Conservation (phyloP, 2,113 vertebrate species). For the Blennius ocellaris region DNA sequence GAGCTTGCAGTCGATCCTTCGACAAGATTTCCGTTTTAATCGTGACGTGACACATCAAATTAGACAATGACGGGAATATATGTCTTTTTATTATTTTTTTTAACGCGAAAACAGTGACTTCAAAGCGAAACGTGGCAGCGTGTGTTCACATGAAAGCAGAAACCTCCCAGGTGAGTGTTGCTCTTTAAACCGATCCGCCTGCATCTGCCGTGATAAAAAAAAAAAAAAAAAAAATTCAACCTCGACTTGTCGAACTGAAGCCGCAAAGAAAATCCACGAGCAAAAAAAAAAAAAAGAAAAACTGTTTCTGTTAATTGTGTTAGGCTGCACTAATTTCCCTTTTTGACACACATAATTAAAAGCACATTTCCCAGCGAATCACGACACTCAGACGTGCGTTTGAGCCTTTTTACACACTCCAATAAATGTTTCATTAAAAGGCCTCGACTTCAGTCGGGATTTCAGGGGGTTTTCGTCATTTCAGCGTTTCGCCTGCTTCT, state of each 20-base stretch:
- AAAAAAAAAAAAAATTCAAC: too few species aligned
- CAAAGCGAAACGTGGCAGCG: too few species aligned
- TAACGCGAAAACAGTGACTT: too few species aligned
- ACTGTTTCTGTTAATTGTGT: constrained; percentile 36
- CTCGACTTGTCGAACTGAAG: constrained; percentile 30
- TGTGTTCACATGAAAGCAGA: too few species aligned
- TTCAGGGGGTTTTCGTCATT: constrained; percentile 68
- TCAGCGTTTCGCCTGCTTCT: constrained; percentile 36
- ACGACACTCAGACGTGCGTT: constrained; percentile 28
- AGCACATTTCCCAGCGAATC: constrained; percentile 37
- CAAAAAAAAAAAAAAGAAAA: too few species aligned
- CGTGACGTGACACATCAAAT: too few species aligned
- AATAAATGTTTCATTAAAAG: constrained; percentile 69
- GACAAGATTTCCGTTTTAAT: too few species aligned
- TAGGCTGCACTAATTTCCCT: constrained; percentile 31
- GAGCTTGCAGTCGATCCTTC: too few species aligned
- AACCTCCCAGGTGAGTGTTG: too few species aligned
- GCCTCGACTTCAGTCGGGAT: constrained; percentile 52
- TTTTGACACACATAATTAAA: constrained; percentile 63
- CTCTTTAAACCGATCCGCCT: too few species aligned
- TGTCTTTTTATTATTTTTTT: too few species aligned
- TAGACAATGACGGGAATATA: neutral
- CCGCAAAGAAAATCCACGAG: constrained; percentile 16
- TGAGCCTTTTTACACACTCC: constrained; percentile 29
- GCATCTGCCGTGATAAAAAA: too few species aligned